Base-by-base conservation (phyloP, 2,888 invertebrate genomes). In the Cheilosia scutellata region DNA sequence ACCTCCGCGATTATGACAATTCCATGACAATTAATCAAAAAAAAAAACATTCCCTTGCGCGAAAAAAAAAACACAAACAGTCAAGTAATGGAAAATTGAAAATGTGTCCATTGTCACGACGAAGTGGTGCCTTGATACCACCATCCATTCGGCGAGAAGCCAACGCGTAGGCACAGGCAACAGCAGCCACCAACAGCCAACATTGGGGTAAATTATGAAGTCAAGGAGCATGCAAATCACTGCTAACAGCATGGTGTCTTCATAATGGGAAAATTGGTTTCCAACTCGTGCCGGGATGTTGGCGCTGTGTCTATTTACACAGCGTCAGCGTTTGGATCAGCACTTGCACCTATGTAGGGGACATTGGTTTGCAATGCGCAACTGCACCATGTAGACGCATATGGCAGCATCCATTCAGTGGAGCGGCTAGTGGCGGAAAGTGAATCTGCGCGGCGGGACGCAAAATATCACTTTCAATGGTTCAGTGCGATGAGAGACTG, bases 201-300 rank as follows among this genome's bases (percentile, higher is more conserved):
- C 57, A 66, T 71, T 60, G 58, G 80, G 82, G 86, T 82, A 82
- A 86, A 77, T 86, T 86, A 86, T 86, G 86, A 86, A 86, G 86
- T 77, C 86, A 86, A 77, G 80, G 86, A 82, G 86, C 86, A 86
- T 86, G 86, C 86, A 86, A 86, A 82, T 86, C 86, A 86, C 86
- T 86, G 82, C 86, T 82, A 86, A 86, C 86, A 82, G 86, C 86
- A 86, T 86, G 86, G 86, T 86, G 86, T 86, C 86, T 86, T 86
- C 82, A 86, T 86, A 86, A 86, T 86, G 86, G 86, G 86, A 82
- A 86, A 86, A 86, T 86, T 86, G 86, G 82, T 82, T 86, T 86
- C 86, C 82, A 86, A 86, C 82, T 82, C 86, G 86, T 86, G 82
- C 86, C 82, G 82, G 71, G 47, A 60, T 76, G 82, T 44, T 78